Evolutionary conservation across 1,140 invertebrate species (phyloP).

Genomic region (Mylabris phalerata): DNA sequence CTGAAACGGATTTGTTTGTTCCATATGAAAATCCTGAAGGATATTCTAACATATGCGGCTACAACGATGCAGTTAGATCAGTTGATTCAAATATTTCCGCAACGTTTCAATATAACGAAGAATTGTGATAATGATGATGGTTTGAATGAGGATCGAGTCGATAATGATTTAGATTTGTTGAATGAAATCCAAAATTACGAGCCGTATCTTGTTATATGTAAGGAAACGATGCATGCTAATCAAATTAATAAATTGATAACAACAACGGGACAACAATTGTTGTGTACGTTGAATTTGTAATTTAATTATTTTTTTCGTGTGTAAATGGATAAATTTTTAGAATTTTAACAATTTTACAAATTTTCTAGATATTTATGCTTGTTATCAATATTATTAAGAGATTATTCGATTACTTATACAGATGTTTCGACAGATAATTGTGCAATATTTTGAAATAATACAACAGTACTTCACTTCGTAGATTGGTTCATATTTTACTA

Average conservation of each 20-base stretch:
- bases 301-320: not conserved
- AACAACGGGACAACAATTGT: conserved; percentile 52
- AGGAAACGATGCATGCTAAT: conserved; percentile 52
- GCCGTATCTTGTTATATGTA: conserved; percentile 48
- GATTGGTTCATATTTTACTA: too few relatives aligned
- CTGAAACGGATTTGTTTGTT: conserved; percentile 43
- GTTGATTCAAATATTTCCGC: conserved; percentile 45
- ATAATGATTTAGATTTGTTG: conserved; percentile 28
- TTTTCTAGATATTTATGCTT: too few relatives aligned
- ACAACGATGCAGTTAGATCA: conserved; percentile 46
- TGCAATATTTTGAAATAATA: too few relatives aligned
- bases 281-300: conserved; percentile 50
- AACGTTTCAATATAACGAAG: conserved; percentile 35
- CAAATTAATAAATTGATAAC: conserved; percentile 55
- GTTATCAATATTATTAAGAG: too few relatives aligned
- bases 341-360: too few relatives aligned
- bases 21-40: conserved; percentile 46
- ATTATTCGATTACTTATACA: too few relatives aligned
- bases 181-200: conserved; percentile 41
- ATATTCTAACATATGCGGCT: conserved; percentile 46
- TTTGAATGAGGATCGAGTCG: not conserved
- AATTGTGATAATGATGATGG: not conserved
- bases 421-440: too few relatives aligned
- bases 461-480: too few relatives aligned
- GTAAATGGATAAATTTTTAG: not conserved